Evolutionary conservation across 2,797 vertebrate species (phyloP).

Genomic region (Cygnus olor): DNA sequence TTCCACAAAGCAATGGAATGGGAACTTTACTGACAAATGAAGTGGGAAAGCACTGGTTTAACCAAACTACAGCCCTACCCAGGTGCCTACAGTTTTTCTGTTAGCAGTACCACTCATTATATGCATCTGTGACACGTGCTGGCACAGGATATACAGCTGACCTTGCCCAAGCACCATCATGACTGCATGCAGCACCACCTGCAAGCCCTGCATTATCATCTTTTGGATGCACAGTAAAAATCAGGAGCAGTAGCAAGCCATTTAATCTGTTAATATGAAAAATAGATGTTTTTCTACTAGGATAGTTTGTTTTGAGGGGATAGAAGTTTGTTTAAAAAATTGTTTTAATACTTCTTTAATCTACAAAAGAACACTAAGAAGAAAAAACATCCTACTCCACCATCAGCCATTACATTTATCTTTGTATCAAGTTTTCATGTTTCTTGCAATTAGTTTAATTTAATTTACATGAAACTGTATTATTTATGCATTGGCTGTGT

Average conservation of each 20-base stretch:
- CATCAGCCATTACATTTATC: not conserved
- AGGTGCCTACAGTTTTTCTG: not conserved
- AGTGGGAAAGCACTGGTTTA: not conserved
- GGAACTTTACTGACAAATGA: not conserved
- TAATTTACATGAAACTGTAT: not conserved
- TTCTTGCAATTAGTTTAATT: not conserved
- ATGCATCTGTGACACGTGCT: rapidly evolving
- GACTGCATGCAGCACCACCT: not conserved
- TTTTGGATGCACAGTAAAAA: not conserved
- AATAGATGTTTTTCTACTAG: not conserved
- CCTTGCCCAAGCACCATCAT: not conserved
- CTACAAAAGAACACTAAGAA: not conserved
- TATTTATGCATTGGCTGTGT: not conserved
- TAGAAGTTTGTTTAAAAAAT: not conserved
- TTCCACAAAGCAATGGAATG: not conserved
- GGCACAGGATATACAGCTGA: not conserved
- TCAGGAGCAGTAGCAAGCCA: not conserved
- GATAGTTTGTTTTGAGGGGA: not conserved
- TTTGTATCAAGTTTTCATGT: not conserved
- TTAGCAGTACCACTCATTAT: not conserved
- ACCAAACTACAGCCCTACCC: not conserved
- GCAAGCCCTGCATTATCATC: not conserved
- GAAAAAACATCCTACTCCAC: not conserved
- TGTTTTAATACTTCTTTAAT: not conserved
- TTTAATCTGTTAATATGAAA: not conserved